phyloP scores from a whole-genome alignment of 2,888 invertebrate genomes.

The Homarus gammarus region DNA sequence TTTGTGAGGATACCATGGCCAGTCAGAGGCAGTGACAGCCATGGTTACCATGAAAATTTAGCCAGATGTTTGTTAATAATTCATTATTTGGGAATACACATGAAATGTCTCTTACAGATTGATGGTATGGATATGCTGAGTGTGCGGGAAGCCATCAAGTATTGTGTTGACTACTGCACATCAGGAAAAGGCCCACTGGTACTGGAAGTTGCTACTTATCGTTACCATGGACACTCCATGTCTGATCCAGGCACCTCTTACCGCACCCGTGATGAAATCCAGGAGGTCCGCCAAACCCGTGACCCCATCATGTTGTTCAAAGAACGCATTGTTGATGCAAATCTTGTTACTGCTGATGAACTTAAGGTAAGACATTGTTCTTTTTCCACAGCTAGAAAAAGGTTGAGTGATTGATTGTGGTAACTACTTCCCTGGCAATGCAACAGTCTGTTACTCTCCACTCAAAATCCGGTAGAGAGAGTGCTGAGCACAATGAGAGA shows the following conservation, averaged over 20 bases:
- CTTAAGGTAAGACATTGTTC: slow-evolving; percentile 90
- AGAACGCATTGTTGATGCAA: slow-evolving; percentile 89
- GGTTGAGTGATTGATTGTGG: too few relatives aligned
- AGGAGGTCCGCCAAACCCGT: slow-evolving; percentile 96
- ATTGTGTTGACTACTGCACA: slow-evolving; percentile 89
- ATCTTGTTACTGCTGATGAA: slow-evolving; percentile 90
- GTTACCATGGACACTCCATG: slow-evolving; percentile 99
- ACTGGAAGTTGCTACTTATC: slow-evolving; percentile 96
- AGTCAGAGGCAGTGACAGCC: too few relatives aligned
- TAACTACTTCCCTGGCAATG: too few relatives aligned
- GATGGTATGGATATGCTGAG: slow-evolving; percentile 99
- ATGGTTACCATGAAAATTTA: too few relatives aligned
- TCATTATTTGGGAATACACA: too few relatives aligned
- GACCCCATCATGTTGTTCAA: slow-evolving; percentile 98
- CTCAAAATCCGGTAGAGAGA: too few relatives aligned
- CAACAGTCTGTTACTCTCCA: too few relatives aligned
- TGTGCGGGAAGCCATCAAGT: slow-evolving; percentile 91
- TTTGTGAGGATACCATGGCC: too few relatives aligned
- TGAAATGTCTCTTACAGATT: slow-evolving; percentile 78
- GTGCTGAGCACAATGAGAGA: too few relatives aligned
- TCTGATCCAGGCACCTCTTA: slow-evolving; percentile 99
- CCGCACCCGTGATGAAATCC: slow-evolving; percentile 95
- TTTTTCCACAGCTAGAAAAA: too few relatives aligned
- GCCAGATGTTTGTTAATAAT: too few relatives aligned
- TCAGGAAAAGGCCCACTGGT: slow-evolving; percentile 94